Conservation (phyloP, 2,113 vertebrate genomes). For the Herpailurus yagouaroundi region DNA sequence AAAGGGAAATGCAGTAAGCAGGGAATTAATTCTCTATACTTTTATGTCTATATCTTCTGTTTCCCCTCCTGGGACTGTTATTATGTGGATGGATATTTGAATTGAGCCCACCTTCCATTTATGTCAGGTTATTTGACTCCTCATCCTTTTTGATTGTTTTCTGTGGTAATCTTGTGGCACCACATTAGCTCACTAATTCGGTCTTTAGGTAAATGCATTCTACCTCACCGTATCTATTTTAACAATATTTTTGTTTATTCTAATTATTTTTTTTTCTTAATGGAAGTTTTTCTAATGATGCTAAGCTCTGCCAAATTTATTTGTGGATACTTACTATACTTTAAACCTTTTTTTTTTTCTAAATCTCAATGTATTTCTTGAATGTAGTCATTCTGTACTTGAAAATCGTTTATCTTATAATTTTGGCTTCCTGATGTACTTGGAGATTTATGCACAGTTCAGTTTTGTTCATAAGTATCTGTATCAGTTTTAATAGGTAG, state of each 20-base stretch:
- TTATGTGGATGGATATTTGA: not conserved
- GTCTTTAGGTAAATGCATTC: not conserved
- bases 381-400: not conserved
- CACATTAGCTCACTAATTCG: not conserved
- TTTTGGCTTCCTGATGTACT: not conserved
- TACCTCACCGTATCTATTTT: not conserved
- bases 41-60: not conserved
- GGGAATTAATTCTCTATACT: no score
- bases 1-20: not conserved
- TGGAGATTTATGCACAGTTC: not conserved
- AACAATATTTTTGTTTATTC: not conserved
- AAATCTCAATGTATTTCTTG: not conserved
- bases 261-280: conserved; percentile 1
- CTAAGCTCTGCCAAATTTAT: not conserved
- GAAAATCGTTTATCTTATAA: not conserved
- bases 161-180: not conserved
- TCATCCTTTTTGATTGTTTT: not conserved
- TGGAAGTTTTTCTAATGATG: not conserved
- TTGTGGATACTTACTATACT: not conserved
- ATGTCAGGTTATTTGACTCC: not conserved
- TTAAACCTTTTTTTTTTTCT: not conserved
- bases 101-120: no score
- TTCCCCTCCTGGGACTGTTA: not conserved
- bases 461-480: not conserved
- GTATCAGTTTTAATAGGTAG: not conserved